Conservation (phyloP, 2,797 vertebrate genomes). For the Pteropus rufus region DNA sequence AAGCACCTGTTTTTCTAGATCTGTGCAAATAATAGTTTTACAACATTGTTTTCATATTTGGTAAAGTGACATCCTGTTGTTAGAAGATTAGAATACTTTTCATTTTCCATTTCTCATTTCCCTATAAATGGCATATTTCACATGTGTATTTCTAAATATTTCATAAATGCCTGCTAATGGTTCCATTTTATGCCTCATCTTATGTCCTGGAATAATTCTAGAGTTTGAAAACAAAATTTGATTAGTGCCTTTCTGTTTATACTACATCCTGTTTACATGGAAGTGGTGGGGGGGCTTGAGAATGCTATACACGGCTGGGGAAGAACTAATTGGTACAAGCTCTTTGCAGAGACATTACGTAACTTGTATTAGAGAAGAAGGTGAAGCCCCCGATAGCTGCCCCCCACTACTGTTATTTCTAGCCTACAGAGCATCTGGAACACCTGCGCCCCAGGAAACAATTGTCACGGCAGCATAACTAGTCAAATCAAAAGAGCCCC, state of each 20-base stretch:
- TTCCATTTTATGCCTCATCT: background rate
- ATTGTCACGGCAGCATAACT: background rate
- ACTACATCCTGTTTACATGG: background rate
- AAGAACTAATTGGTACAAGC: background rate
- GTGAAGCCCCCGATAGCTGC: background rate
- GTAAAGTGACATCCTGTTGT: no score
- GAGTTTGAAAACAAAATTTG: background rate
- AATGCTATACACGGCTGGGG: background rate
- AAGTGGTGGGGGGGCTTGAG: background rate
- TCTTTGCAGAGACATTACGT: background rate
- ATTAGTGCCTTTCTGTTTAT: background rate
- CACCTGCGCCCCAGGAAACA: background rate
- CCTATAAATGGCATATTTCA: background rate
- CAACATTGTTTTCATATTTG: no score
- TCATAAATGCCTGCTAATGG: background rate
- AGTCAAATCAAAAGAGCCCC: background rate
- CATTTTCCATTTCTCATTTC: background rate
- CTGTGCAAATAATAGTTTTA: no score
- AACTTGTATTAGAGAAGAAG: background rate
- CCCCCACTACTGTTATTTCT: background rate
- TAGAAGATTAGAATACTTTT: no score
- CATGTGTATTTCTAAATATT: background rate
- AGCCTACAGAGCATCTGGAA: background rate
- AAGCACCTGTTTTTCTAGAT: no score
- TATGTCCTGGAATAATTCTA: background rate